These are phyloP conservation scores for Neomonachus schauinslandi DNA, from an alignment of 2,113 vertebrate genomes.

Conservation along the genomic window DNA sequence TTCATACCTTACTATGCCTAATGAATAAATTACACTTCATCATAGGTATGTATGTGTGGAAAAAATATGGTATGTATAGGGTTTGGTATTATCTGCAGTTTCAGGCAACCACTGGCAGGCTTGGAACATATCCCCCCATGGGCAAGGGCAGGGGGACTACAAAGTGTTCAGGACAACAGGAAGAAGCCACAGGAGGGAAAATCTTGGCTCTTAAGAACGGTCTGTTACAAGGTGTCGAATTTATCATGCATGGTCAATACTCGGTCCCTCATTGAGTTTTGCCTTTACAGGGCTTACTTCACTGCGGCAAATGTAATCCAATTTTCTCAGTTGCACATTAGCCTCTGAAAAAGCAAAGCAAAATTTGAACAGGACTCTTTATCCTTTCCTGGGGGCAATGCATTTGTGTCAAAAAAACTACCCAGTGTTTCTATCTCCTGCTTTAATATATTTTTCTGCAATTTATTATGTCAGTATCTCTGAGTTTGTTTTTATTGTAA, in stretches of 20 bases:
- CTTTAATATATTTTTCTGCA: neutral
- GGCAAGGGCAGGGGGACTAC: neutral
- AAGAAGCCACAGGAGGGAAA: constrained; percentile 51
- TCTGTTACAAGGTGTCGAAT: constrained; percentile 17
- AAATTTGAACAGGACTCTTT: constrained; percentile 31
- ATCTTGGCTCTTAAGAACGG: neutral
- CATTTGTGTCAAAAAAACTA: constrained; percentile 53
- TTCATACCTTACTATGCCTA: neutral
- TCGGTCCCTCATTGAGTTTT: constrained; percentile 6
- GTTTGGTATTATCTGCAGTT: neutral
- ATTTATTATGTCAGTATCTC: constrained; percentile 39
- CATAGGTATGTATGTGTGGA: neutral
- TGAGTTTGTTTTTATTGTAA: constrained; percentile 40
- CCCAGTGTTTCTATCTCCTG: neutral
- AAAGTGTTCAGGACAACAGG: constrained; percentile 19
- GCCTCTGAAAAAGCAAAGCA: constrained; percentile 45
- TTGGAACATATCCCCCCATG: neutral
- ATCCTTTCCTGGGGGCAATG: neutral
- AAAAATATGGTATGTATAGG: neutral
- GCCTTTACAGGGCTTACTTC: neutral
- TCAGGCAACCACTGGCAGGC: neutral
- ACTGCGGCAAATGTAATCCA: constrained; percentile 40
- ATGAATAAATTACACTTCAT: neutral
- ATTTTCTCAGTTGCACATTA: constrained; percentile 55
- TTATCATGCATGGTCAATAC: neutral